Evolutionary conservation across 2,888 invertebrate species (phyloP).

Genomic region (Brassicogethes aeneus): DNA sequence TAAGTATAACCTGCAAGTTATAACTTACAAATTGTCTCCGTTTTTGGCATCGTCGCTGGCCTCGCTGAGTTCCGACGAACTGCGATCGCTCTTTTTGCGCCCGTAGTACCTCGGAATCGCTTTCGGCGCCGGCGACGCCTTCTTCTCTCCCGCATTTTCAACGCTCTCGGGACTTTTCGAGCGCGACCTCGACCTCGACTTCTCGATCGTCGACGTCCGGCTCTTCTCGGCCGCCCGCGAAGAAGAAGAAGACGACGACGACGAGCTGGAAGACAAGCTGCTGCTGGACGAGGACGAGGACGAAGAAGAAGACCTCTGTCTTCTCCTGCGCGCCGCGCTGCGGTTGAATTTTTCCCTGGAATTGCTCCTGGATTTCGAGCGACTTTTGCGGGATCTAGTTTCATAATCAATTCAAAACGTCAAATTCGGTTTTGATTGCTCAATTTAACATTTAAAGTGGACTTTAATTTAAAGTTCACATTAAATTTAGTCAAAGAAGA

Average conservation of each 20-base stretch:
- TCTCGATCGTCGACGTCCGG: conserved; percentile 4
- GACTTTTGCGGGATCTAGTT: conserved; percentile 7
- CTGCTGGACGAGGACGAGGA: conserved; percentile 28
- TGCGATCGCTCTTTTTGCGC: conserved; percentile 46
- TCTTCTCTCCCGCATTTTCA: conserved; percentile 13
- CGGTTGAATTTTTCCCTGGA: conserved; percentile 10
- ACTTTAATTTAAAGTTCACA: too few species aligned
- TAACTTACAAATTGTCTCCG: not conserved
- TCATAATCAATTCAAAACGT: conserved; percentile 1
- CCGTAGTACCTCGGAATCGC: conserved; percentile 50
- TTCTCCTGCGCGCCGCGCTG: conserved; percentile 14
- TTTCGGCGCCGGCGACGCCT: conserved; percentile 29
- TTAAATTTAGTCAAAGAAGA: too few species aligned
- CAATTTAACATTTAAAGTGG: too few species aligned
- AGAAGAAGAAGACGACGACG: conserved; percentile 7
- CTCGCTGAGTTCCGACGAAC: conserved; percentile 42
- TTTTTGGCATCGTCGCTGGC: conserved; percentile 12
- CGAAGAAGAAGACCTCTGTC: too few species aligned
- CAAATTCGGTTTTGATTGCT: too few species aligned
- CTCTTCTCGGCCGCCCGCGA: conserved; percentile 8
- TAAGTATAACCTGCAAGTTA: not conserved
- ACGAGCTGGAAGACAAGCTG: conserved; percentile 15
- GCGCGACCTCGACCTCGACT: conserved; percentile 6
- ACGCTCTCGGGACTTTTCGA: conserved; percentile 4
- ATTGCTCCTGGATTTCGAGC: conserved; percentile 13